Base-by-base conservation (phyloP, 2,888 invertebrate genomes). In the Galeopsomyia nigrocyanea region DNA sequence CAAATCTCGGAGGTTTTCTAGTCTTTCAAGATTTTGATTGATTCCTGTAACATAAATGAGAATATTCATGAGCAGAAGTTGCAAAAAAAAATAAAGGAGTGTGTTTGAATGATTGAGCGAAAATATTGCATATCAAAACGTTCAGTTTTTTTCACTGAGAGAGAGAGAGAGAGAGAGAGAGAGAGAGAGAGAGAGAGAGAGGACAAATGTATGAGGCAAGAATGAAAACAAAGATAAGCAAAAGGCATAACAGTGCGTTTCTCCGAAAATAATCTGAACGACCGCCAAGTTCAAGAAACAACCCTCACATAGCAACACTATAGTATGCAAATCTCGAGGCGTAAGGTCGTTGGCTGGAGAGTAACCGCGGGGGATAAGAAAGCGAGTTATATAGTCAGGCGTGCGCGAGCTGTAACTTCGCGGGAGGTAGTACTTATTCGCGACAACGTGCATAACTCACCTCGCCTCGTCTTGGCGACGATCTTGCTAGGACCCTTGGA, bases 401-500 rank as follows among this genome's bases (percentile, higher is more conserved):
- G 10, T 39, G 13, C 26, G 39, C 39, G 39, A 39, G 10, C 1
- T 39, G 26, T 26, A 26, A 2, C 26, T 26, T 26, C 26, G 26
- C 26, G 26, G 26, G 26, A 26, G 26, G 26, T 26, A n/a, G n/a
- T n/a, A n/a, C n/a, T n/a, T n/a, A 26, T 26, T 26, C 26, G 26
- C 39, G 13, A 39, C 10, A 39, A 39, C 39, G 39, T 39, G 39
- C 39, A 13, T 9, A 39, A 7, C 39, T 87, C 84, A 93, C 95
- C 93, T 90, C 95, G 90, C 82, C 94, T 90, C 78, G 95, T 93
- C 90, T 95, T 95, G 76, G 95, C 93, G 81, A 94, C 94, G 86
- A 95, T 93, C 89, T 95, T 95, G 88, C 94, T 95, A 77, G 95
- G 94, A 77, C 94, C 94, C 88, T 94, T 95, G 77, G 93, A 92